These are phyloP conservation scores for Crotalus horridus DNA, from an alignment of 2,113 vertebrate species.

Conservation along the genomic window DNA sequence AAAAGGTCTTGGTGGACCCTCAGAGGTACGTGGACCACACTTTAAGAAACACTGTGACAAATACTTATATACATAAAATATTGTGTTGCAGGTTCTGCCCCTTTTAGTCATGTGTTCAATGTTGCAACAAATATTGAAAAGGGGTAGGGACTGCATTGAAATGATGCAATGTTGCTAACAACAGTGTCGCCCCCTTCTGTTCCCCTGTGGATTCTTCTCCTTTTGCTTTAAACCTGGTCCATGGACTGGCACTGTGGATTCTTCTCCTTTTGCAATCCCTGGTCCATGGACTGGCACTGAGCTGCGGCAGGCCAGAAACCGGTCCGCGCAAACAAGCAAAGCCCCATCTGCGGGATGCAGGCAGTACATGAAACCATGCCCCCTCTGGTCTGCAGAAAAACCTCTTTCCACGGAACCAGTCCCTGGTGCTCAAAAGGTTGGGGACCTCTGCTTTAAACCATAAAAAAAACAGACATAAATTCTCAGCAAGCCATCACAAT, in stretches of 20 bases:
- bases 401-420: too few relatives aligned
- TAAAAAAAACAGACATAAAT: not conserved
- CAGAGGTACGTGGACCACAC: not conserved
- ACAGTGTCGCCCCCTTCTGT: not conserved
- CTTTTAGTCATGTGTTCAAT: not conserved
- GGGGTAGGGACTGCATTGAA: not conserved
- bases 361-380: too few relatives aligned
- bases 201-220: not conserved
- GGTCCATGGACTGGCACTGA: too few relatives aligned
- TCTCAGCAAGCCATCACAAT: not conserved
- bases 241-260: not conserved
- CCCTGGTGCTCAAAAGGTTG: too few relatives aligned
- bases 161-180: not conserved
- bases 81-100: not conserved
- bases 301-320: too few relatives aligned
- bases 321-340: too few relatives aligned
- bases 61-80: not conserved
- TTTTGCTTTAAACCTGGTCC: not conserved
- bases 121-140: not conserved
- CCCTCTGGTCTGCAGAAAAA: too few relatives aligned
- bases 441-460: not conserved
- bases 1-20: not conserved
- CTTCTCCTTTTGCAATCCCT: not conserved
- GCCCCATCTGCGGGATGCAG: too few relatives aligned
- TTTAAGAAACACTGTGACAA: not conserved